These are phyloP conservation scores for Cataglyphis rosenhaueri DNA, from an alignment of 2,888 invertebrate species.

Conservation along the genomic window DNA sequence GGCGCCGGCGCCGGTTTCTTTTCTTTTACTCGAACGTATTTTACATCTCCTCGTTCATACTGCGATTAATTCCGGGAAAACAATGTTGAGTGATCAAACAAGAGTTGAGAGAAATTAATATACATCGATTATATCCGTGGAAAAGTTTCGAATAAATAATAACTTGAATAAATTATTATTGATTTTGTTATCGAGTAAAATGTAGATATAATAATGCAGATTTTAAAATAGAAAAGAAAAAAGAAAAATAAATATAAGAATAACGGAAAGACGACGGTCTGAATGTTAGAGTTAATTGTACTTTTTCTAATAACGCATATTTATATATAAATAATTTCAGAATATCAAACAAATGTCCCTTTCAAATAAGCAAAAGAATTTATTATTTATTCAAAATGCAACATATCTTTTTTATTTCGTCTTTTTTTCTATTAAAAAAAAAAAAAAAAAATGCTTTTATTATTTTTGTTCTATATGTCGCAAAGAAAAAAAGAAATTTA, in stretches of 20 bases:
- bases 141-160: not conserved
- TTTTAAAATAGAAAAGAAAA: not conserved
- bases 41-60: not conserved
- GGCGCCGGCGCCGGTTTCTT: slow-evolving; percentile 23
- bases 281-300: not conserved
- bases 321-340: not conserved
- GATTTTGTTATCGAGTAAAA: not conserved
- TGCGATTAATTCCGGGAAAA: not conserved
- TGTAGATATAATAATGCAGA: not conserved
- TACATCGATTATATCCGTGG: not conserved
- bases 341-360: not conserved
- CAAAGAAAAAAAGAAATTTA: not conserved
- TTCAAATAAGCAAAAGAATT: not conserved
- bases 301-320: not conserved
- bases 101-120: not conserved
- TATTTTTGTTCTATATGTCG: not conserved
- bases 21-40: not conserved
- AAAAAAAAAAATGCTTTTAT: not conserved
- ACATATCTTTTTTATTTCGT: not conserved
- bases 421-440: not conserved
- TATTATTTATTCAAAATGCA: not conserved
- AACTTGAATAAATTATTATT: not conserved
- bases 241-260: not conserved
- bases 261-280: not conserved
- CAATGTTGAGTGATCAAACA: not conserved